Evolutionary conservation across 1,140 invertebrate species (phyloP), one percentile per base, ranked within the genome.

Genomic region (Polypedilum vanderplanki): DNA sequence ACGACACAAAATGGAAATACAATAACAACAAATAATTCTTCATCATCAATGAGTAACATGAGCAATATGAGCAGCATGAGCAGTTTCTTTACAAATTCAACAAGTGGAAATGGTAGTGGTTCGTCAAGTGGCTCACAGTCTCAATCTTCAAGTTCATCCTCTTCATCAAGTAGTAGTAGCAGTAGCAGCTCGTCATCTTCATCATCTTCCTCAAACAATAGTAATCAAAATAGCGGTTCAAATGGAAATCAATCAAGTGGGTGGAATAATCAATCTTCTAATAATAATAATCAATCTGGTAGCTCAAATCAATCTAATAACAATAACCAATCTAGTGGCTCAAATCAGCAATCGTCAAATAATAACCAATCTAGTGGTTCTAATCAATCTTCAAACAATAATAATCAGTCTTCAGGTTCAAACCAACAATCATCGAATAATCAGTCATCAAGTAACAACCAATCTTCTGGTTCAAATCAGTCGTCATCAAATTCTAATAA

Each of bases 1-100:
- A 75, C 77, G 15, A 75, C 83, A 64, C 65, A 78, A 41, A 79
- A 77, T 77, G 88, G 88, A 67, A 89, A 88, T 78, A 85, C 85
- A 78, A 79, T 82, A 17, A 77, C 83, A 75, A 77, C 83, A 73
- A 79, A 81, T 12, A 80, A 84, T 75, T 85, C 83, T 75, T 79
- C 78, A 67, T 83, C 83, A 75, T 85, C 84, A 75, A 40, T 74
- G 75, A 74, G n/a, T 33, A 46, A 74, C 5, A 74, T 24, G 73
- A 24, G 33, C 40, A 46, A 40, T n/a, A n/a, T 20, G 84, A 22
- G 84, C n/a, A 57, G 12, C 46, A 57, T 15, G 33, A 75, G 64
- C 40, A 70, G 33, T 67, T 24, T n/a, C 12, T 65, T 18, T 10
- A 8, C 17, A 7, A 70, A 70, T 70, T 18, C 65, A 9, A 70